Percentiles rank a stretch among this genome's conserved stretches.
Evolutionary conservation across 2,888 invertebrate genomes (phyloP).

Genomic region (Andrena camellia): DNA sequence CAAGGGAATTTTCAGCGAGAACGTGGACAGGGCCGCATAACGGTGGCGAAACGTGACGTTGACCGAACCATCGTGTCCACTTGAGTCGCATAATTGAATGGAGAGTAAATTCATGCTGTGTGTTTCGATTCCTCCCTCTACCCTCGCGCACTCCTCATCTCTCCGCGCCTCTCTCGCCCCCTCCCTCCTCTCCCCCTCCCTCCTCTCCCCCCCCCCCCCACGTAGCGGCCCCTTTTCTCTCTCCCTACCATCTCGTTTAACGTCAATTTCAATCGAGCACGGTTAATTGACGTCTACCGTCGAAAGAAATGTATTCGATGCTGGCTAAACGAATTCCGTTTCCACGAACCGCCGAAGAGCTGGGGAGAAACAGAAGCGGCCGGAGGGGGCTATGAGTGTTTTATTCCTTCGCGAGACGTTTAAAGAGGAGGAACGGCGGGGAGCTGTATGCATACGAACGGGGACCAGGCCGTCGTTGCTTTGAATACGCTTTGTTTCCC

Average conservation of each 20-base stretch:
- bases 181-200: too few relatives aligned
- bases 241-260: conserved; percentile 59
- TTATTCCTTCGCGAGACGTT: conserved; percentile 68
- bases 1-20: conserved; percentile 48
- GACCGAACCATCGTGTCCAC: conserved; percentile 64
- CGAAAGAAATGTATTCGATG: conserved; percentile 73
- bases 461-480: conserved; percentile 43
- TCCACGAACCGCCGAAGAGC: conserved; percentile 32
- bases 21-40: conserved; percentile 41
- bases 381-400: conserved; percentile 56
- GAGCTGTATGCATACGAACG: conserved; percentile 67
- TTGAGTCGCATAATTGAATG: conserved; percentile 72
- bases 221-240: conserved; percentile 14
- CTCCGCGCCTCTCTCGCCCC: not conserved
- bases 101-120: conserved; percentile 63
- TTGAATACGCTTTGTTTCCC: conserved; percentile 67
- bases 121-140: conserved; percentile 13
- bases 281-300: conserved; percentile 72
- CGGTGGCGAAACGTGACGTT: conserved; percentile 67
- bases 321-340: conserved; percentile 70
- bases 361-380: conserved; percentile 32
- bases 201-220: too few relatives aligned
- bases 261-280: conserved; percentile 70
- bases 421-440: conserved; percentile 52
- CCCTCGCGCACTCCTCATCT: not conserved